phyloP scores from a whole-genome alignment of 2,888 invertebrate genomes.

The Meteorus cinctellus region DNA sequence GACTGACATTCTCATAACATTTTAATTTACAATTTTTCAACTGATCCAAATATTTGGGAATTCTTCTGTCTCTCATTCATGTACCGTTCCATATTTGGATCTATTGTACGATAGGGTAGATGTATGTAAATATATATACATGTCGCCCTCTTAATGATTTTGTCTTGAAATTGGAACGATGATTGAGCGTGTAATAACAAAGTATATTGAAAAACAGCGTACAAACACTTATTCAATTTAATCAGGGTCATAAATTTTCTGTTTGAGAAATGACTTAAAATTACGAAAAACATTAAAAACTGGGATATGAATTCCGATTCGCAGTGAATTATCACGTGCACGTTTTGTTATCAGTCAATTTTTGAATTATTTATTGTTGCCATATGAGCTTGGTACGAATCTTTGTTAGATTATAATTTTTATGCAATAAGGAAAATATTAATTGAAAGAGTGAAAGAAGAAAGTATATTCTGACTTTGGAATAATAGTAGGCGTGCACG shows the following conservation, averaged over 20 bases:
- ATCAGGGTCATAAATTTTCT: constrained; percentile 16
- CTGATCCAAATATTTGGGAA: background rate
- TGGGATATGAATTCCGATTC: constrained; percentile 4
- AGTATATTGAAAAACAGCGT: constrained; percentile 29
- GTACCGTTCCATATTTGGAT: background rate
- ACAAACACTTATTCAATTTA: constrained; percentile 37
- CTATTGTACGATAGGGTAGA: background rate
- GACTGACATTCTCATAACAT: background rate
- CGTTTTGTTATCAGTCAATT: constrained; percentile 24
- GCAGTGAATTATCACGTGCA: constrained; percentile 23
- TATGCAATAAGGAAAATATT: background rate
- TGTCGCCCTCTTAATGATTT: background rate
- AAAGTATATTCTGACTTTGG: constrained; percentile 25
- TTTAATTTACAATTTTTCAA: constrained; percentile 30
- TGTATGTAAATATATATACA: background rate
- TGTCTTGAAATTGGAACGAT: background rate
- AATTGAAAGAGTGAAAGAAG: background rate
- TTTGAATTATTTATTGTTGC: background rate
- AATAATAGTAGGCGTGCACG: constrained; percentile 38
- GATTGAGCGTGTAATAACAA: constrained; percentile 11
- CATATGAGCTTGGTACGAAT: background rate
- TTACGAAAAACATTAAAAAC: constrained; percentile 26
- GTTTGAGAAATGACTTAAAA: constrained; percentile 22
- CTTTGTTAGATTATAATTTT: constrained; percentile 19
- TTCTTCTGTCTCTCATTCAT: background rate